Evolutionary conservation across 1,140 invertebrate species (phyloP).

Genomic region (Heliconius melpomene): DNA sequence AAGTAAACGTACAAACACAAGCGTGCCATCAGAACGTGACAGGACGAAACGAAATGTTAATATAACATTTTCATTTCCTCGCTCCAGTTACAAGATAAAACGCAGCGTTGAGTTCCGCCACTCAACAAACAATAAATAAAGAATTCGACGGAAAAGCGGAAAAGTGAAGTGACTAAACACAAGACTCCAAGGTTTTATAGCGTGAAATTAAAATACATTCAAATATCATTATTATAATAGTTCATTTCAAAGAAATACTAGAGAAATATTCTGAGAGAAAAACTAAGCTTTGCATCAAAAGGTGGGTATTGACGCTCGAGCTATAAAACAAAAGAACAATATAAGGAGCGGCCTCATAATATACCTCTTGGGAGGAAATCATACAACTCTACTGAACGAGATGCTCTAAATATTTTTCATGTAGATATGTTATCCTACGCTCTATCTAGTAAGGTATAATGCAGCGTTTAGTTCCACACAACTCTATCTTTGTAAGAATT

Average conservation of each 20-base stretch:
- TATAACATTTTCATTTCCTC: too few species aligned
- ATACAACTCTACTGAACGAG: not conserved
- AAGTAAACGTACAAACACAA: too few species aligned
- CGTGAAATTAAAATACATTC: not conserved
- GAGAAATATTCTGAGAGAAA: not conserved
- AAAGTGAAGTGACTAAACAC: too few species aligned
- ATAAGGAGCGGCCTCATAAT: slow-evolving; percentile 9
- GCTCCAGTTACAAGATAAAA: too few species aligned
- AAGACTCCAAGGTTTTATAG: too few species aligned
- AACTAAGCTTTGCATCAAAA: not conserved
- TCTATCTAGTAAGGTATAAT: not conserved
- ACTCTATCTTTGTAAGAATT: not conserved
- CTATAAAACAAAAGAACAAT: slow-evolving; percentile 3
- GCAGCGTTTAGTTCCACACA: not conserved
- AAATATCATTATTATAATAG: not conserved
- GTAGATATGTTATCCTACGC: not conserved
- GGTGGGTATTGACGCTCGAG: slow-evolving; percentile 1
- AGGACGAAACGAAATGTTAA: too few species aligned
- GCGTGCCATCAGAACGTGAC: too few species aligned
- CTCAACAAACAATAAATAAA: too few species aligned
- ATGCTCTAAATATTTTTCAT: not conserved
- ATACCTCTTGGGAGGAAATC: not conserved
- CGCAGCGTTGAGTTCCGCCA: too few species aligned
- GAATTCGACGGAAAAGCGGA: too few species aligned
- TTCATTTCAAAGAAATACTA: not conserved